These are phyloP conservation scores for Sebastes trivittatus DNA, from an alignment of 2,797 vertebrate species.

Conservation along the genomic window DNA sequence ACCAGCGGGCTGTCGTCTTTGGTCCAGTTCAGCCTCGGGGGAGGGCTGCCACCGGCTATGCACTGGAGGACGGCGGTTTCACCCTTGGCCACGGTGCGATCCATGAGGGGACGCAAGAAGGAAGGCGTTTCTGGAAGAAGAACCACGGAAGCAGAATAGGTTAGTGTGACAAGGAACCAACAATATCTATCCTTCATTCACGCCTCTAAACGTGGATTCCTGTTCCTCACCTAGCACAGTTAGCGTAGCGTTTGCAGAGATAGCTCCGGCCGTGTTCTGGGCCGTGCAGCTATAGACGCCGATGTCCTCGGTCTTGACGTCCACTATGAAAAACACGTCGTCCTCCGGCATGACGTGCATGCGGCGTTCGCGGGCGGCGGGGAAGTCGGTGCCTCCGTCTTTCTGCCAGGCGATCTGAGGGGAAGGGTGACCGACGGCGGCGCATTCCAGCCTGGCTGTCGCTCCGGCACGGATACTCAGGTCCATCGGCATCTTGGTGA, in stretches of 20 bases:
- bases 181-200: neutral
- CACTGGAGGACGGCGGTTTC: constrained; percentile 96
- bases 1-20: constrained; percentile 92
- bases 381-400: constrained; percentile 96
- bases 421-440: constrained; percentile 90
- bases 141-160: neutral
- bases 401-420: constrained; percentile 99
- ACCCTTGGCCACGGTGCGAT: constrained; percentile 92
- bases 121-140: constrained; percentile 90
- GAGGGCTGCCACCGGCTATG: constrained; percentile 94
- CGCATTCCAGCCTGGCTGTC: constrained; percentile 93
- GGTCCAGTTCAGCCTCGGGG: constrained; percentile 94
- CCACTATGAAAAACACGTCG: constrained; percentile 97
- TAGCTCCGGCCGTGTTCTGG: constrained; percentile 93
- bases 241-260: constrained; percentile 93
- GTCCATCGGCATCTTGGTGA: constrained; percentile 96
- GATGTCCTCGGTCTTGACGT: constrained; percentile 93
- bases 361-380: constrained; percentile 92
- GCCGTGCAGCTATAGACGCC: constrained; percentile 97
- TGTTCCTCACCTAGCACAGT: constrained; percentile 90
- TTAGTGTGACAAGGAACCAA: neutral
- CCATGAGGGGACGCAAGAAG: constrained; percentile 91
- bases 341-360: constrained; percentile 99
- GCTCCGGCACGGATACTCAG: constrained; percentile 92
- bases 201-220: neutral